These are phyloP conservation scores for Dermolepida albohirtum DNA, from an alignment of 2,888 invertebrate species.

Conservation along the genomic window DNA sequence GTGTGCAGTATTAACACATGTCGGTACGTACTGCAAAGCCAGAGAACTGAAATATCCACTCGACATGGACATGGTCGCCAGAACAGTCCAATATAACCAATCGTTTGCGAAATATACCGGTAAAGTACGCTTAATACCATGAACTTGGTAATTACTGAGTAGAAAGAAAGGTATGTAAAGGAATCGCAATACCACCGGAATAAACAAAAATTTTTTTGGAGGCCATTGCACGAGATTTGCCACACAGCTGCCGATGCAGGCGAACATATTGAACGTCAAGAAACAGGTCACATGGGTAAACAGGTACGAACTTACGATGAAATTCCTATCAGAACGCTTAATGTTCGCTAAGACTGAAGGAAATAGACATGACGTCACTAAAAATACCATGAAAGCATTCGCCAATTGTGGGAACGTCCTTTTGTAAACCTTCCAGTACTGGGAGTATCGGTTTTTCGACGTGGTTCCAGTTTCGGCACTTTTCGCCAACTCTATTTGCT, in stretches of 20 bases:
- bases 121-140: constrained; percentile 67
- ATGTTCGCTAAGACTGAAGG: constrained; percentile 86
- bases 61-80: constrained; percentile 82
- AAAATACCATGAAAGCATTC: constrained; percentile 93
- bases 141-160: constrained; percentile 87
- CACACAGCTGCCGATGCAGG: constrained; percentile 90
- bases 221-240: constrained; percentile 77
- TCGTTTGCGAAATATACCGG: constrained; percentile 83
- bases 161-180: constrained; percentile 91
- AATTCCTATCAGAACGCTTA: constrained; percentile 66
- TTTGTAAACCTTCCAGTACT: constrained; percentile 75
- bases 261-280: constrained; percentile 92
- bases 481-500: too few relatives aligned
- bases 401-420: constrained; percentile 85
- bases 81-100: constrained; percentile 82
- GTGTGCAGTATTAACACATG: constrained; percentile 82
- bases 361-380: constrained; percentile 90
- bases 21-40: constrained; percentile 93
- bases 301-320: constrained; percentile 70
- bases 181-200: constrained; percentile 77
- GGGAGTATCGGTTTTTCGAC: too few relatives aligned
- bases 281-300: constrained; percentile 87
- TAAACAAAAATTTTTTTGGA: constrained; percentile 77
- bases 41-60: constrained; percentile 94
- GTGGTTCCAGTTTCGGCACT: too few relatives aligned